Evolutionary conservation across 2,888 invertebrate species (phyloP), one percentile per base, ranked within the genome.

Genomic region (Eilema depressum): DNA sequence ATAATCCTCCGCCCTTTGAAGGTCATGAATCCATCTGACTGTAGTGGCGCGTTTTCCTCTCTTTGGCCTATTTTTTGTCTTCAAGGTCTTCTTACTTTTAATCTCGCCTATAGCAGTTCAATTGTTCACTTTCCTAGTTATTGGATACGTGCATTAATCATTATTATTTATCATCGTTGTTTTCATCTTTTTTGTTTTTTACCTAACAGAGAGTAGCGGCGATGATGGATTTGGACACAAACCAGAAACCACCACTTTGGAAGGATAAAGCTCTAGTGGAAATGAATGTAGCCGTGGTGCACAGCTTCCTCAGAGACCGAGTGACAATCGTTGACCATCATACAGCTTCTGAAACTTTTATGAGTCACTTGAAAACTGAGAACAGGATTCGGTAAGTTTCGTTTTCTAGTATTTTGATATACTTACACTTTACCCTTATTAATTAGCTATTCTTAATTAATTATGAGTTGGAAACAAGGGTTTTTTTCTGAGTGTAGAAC

Each of bases 241-340:
- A 97, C 69, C 98, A 98, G 1, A 96, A 97, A 8, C 97, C 97
- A 2, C 97, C 98, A 0, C 90, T 99, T 68, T 99, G 99, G 99
- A 99, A 98, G 89, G 99, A 99, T 91, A 97, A 97, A 88, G 98
- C 98, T 0, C 95, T 99, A 83, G 97, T 99, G 0, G 99, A 99
- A 95, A 96, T 98, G 26, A 99, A 99, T 88, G 95, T 98, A 59
- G 99, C 99, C 0, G 99, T 99, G 3, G 92, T 99, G 28, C 97
- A 98, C 89, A 99, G 99, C 85, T 99, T 97, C 82, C 96, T 98
- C 93, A 96, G 96, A 83, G 96, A 96, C 80, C 98, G 98, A 80
- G 98, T 98, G 3, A 98, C 99, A 0, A 98, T 99, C 78, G 98
- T 99, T 5, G 99, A 99, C 93, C 98, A 99, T 89, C 99, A 99